These are phyloP conservation scores for Metridium senile DNA, from an alignment of 92 coral and sea anemone genomes.

Conservation along the genomic window DNA sequence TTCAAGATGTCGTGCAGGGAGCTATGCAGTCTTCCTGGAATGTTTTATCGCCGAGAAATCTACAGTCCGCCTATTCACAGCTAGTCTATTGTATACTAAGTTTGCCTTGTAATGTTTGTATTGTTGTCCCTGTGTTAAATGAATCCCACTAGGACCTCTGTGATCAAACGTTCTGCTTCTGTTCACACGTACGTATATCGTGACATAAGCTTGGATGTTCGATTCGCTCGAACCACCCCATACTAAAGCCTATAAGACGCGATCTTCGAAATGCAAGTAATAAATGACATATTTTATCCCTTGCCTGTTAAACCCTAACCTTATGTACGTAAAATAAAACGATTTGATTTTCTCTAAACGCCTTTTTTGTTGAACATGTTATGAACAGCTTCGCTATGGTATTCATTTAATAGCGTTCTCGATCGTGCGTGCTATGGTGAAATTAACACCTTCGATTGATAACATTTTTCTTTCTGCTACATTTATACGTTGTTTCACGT, in stretches of 20 bases:
- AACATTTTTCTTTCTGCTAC: not conserved
- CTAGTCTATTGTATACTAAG: not conserved
- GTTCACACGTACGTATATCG: constrained; percentile 11
- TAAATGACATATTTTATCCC: not conserved
- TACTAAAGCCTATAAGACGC: not conserved
- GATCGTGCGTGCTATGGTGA: not conserved
- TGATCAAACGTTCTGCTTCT: constrained; percentile 8
- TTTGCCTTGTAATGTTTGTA: not conserved
- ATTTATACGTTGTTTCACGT: no score
- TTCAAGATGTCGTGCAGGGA: constrained; percentile 1
- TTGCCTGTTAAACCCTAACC: not conserved
- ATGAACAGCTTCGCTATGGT: constrained; percentile 2
- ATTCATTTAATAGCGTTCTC: not conserved
- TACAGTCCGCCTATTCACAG: constrained; percentile 27
- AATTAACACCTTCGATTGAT: not conserved
- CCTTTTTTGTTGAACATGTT: not conserved
- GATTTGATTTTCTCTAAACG: not conserved
- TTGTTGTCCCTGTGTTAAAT: not conserved
- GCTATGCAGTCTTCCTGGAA: constrained; percentile 2
- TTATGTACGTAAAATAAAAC: not conserved
- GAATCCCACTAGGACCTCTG: constrained; percentile 20
- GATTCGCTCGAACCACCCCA: not conserved
- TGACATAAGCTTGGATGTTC: constrained; percentile 5
- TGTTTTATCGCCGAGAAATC: not conserved
- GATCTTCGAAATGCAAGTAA: not conserved